Evolutionary conservation across 1,140 invertebrate species (phyloP).

Genomic region (Platyscapa corneri): DNA sequence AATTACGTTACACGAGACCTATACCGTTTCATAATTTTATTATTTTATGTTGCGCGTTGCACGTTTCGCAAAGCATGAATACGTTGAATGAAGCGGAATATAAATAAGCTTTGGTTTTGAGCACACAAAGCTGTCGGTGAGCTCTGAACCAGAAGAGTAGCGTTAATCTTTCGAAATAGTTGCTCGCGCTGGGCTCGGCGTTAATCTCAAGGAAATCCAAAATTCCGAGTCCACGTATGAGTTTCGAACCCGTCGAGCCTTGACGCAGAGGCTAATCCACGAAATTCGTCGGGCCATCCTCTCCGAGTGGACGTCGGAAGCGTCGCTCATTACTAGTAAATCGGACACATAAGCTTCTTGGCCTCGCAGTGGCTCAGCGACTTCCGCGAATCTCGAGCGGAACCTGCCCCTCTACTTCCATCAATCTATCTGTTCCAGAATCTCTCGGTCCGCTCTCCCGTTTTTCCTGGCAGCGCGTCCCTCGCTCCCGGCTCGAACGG

Average conservation of each 20-base stretch:
- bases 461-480: no score
- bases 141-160: background rate
- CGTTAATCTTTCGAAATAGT: no score
- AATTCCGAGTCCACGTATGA: background rate
- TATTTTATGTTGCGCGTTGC: background rate
- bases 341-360: no score
- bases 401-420: background rate
- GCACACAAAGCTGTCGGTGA: background rate
- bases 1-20: background rate
- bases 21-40: background rate
- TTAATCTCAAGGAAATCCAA: background rate
- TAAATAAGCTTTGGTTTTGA: background rate
- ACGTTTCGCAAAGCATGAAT: background rate
- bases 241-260: no score
- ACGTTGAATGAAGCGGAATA: background rate
- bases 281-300: no score
- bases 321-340: no score
- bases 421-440: no score
- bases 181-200: background rate
- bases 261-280: no score
- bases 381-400: background rate
- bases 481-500: background rate
- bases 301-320: no score
- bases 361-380: background rate
- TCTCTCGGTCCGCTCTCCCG: background rate